A percentile compares a stretch with the other conserved stretches of the same genome.
Evolutionary conservation across 2,888 invertebrate genomes (phyloP).

Genomic region (Drepana falcataria): DNA sequence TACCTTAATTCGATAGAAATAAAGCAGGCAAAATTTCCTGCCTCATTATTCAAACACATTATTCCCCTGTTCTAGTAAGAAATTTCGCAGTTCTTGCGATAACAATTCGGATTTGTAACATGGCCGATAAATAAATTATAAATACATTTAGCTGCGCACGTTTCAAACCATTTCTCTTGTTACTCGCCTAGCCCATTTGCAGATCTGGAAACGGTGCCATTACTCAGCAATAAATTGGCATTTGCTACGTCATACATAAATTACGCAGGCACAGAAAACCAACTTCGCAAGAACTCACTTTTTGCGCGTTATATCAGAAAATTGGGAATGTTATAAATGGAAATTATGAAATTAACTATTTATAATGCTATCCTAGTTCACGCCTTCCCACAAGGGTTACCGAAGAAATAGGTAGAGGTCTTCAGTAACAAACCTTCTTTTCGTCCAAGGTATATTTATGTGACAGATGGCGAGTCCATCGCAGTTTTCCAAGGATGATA

Average conservation of each 20-base stretch:
- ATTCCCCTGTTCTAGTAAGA: slow-evolving; percentile 25
- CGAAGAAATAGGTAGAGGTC: too few species aligned
- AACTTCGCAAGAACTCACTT: slow-evolving; percentile 64
- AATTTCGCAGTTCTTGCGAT: slow-evolving; percentile 50
- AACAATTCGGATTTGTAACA: slow-evolving; percentile 67
- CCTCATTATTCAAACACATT: slow-evolving; percentile 39
- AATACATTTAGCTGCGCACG: slow-evolving; percentile 72
- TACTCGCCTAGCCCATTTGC: slow-evolving; percentile 75
- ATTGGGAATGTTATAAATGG: slow-evolving; percentile 13
- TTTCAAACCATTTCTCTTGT: slow-evolving; percentile 74
- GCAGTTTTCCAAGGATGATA: too few species aligned
- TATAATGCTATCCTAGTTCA: too few species aligned
- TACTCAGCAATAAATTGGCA: slow-evolving; percentile 79
- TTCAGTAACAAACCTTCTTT: too few species aligned
- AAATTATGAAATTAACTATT: too few species aligned
- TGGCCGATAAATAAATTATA: slow-evolving; percentile 73
- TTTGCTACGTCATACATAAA: slow-evolving; percentile 78
- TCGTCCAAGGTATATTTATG: too few species aligned
- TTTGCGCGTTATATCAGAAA: slow-evolving; percentile 36
- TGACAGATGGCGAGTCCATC: too few species aligned
- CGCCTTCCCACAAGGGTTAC: too few species aligned
- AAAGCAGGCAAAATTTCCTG: slow-evolving; percentile 12
- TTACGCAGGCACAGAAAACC: slow-evolving; percentile 68
- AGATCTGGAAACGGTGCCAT: slow-evolving; percentile 76
- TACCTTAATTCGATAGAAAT: too few species aligned